Evolutionary conservation across 2,797 vertebrate genomes (phyloP).

Genomic region (Salarias fasciatus): DNA sequence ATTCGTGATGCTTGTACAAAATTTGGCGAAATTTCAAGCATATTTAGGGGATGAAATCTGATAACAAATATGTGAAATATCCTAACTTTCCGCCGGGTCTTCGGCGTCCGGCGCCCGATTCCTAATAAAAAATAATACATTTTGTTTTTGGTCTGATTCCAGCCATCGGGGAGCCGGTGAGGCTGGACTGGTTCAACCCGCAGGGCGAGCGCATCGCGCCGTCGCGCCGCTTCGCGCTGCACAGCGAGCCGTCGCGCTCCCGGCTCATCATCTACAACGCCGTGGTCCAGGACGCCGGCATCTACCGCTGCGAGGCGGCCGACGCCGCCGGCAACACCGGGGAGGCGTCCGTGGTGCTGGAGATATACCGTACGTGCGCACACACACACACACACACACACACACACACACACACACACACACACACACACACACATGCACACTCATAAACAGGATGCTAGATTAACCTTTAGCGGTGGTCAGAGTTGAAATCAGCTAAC

Average conservation of each 20-base stretch:
- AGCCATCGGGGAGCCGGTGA: conserved; percentile 94
- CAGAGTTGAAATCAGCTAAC: too few species aligned
- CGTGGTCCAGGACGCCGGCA: conserved; percentile 95
- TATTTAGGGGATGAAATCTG: too few species aligned
- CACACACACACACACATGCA: conserved; percentile 25
- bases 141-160: too few species aligned
- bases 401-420: conserved; percentile 6
- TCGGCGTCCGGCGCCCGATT: too few species aligned
- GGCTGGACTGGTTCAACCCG: conserved; percentile 96
- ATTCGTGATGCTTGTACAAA: too few species aligned
- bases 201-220: conserved; percentile 93
- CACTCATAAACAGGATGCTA: too few species aligned
- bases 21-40: too few species aligned
- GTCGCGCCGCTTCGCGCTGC: conserved; percentile 89
- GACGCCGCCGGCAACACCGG: conserved; percentile 89
- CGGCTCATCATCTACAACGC: conserved; percentile 96
- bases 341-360: conserved; percentile 96
- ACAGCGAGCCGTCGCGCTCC: conserved; percentile 91
- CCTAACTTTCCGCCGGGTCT: too few species aligned
- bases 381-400: conserved; percentile 3
- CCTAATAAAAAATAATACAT: too few species aligned
- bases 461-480: too few species aligned
- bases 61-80: too few species aligned
- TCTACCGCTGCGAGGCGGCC: conserved; percentile 95
- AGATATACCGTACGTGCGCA: conserved; percentile 91